Conservation (phyloP, 2,113 vertebrate species). For the Cochlearius cochlearius region DNA sequence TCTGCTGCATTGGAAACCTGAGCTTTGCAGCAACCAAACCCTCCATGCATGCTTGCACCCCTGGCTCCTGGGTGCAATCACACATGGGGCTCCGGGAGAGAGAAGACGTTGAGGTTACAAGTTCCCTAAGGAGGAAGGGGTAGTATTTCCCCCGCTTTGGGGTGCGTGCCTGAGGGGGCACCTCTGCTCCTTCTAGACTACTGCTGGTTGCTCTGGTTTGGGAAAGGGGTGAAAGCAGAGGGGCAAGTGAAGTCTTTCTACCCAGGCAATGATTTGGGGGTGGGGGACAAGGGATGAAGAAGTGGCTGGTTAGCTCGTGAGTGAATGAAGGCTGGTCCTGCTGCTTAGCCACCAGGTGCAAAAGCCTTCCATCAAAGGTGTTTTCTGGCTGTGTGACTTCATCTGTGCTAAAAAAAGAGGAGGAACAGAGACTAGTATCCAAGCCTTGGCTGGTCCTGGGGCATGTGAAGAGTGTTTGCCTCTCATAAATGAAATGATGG, state of each 20-base stretch:
- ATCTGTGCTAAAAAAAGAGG: not conserved
- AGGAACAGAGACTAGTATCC: not conserved
- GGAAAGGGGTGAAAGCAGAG: not conserved
- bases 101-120: not conserved
- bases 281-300: not conserved
- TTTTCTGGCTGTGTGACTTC: not conserved
- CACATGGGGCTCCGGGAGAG: not conserved
- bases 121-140: not conserved
- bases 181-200: not conserved
- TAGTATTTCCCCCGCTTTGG: not conserved
- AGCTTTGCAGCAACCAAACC: not conserved
- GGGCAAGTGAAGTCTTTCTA: not conserved
- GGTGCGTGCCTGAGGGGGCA: not conserved
- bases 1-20: not conserved
- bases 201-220: not conserved
- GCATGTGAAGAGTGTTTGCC: not conserved
- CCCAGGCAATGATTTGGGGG: not conserved
- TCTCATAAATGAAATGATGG: not conserved
- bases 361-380: not conserved
- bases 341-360: not conserved
- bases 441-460: not conserved
- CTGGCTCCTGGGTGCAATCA: not conserved
- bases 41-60: rapidly evolving
- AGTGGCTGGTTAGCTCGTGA: not conserved
- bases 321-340: not conserved